Percentiles rank a stretch among this genome's conserved stretches.
phyloP scores from a whole-genome alignment of 2,797 vertebrate genomes.

The Crotalus adamanteus region DNA sequence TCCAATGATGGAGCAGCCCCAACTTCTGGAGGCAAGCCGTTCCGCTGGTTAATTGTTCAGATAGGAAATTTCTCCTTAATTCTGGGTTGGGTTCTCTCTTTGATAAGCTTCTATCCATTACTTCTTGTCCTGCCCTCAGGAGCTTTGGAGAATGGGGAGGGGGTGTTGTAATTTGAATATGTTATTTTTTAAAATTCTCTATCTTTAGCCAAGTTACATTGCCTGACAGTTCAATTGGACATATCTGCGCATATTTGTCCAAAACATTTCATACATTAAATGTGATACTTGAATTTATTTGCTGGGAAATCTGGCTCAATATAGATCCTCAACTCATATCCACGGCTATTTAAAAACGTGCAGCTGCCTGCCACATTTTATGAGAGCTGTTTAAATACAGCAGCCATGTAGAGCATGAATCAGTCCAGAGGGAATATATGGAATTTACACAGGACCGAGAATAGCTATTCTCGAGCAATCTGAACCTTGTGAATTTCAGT shows the following conservation, averaged over 20 bases:
- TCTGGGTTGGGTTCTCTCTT: neutral
- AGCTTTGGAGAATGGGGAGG: neutral
- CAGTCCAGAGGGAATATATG: neutral
- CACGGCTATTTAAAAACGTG: neutral
- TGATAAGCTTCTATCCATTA: neutral
- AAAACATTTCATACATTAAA: neutral
- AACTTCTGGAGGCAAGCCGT: neutral
- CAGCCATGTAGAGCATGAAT: neutral
- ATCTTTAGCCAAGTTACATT: neutral
- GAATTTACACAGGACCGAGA: neutral
- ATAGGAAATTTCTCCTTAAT: neutral
- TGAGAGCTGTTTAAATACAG: neutral
- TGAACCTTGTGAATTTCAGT: neutral
- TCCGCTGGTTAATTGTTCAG: neutral
- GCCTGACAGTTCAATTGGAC: neutral
- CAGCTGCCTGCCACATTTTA: neutral
- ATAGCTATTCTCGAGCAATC: neutral
- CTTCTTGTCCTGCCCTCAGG: neutral
- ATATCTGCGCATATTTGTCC: neutral
- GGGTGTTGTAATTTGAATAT: neutral
- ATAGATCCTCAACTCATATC: no score
- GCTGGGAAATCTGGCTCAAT: neutral
- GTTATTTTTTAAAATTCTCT: neutral
- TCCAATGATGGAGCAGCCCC: neutral
- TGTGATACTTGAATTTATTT: neutral